A percentile compares a stretch with the other conserved stretches of the same genome.
Evolutionary conservation across 2,888 invertebrate genomes (phyloP).

Genomic region (Pristionchus japonicus): DNA sequence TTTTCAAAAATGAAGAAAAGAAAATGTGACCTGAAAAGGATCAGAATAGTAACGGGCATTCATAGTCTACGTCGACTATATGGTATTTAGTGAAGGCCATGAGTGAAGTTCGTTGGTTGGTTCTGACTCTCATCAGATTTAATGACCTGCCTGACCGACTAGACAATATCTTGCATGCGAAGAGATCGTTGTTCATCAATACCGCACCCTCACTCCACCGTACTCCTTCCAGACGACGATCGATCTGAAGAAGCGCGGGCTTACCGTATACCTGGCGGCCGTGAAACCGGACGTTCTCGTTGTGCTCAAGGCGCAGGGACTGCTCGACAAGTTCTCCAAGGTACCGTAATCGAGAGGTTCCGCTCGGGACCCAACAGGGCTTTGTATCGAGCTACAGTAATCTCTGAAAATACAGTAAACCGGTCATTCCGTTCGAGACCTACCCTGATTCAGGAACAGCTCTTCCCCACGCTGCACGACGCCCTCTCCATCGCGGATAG

Average conservation of each 20-base stretch:
- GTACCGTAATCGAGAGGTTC: background rate
- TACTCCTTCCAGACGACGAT: conserved; percentile 7
- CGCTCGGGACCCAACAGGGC: background rate
- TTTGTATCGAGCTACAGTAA: background rate
- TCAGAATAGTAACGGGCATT: no score
- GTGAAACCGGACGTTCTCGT: conserved; percentile 33
- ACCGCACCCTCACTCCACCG: background rate
- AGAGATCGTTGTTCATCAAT: no score
- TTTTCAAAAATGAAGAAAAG: background rate
- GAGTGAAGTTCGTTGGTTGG: conserved; percentile 22
- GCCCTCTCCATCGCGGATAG: conserved; percentile 39
- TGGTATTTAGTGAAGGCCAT: conserved; percentile 48
- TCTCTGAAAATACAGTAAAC: background rate
- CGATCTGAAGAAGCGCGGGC: conserved; percentile 19
- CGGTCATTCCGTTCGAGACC: background rate
- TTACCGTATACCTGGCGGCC: conserved; percentile 43
- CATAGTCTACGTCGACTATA: conserved; percentile 44
- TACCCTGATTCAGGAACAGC: background rate
- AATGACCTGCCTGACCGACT: no score
- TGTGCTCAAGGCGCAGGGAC: conserved; percentile 41
- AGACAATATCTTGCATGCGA: no score
- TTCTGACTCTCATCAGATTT: no score
- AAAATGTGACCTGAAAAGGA: background rate
- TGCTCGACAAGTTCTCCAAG: conserved; percentile 40
- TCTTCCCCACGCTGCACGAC: conserved; percentile 47